Conservation (phyloP, 2,888 invertebrate species). For the Ochlodes sylvanus region DNA sequence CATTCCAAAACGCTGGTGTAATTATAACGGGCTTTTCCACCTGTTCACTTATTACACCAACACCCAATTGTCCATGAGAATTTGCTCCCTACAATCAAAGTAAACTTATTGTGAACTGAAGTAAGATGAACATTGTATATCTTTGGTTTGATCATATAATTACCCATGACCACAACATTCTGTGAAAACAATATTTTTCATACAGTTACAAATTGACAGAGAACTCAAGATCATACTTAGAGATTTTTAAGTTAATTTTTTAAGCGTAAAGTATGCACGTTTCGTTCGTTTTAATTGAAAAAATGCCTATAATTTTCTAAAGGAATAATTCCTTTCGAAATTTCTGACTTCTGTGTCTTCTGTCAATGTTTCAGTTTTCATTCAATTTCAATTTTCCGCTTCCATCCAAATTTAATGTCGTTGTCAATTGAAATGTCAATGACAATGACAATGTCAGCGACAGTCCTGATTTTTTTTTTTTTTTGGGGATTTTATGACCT, state of each 20-base stretch:
- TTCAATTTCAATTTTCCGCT: too few species aligned
- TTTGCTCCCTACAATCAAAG: slow-evolving; percentile 89
- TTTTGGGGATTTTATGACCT: too few species aligned
- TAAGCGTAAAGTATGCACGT: too few species aligned
- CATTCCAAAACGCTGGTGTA: slow-evolving; percentile 68
- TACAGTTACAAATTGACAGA: not conserved
- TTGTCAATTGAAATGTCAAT: too few species aligned
- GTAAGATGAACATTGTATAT: not conserved
- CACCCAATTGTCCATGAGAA: slow-evolving; percentile 92
- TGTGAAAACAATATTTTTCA: slow-evolving; percentile 36
- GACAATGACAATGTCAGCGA: too few species aligned
- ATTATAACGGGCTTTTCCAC: slow-evolving; percentile 84
- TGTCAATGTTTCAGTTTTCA: too few species aligned
- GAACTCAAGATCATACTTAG: not conserved
- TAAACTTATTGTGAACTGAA: slow-evolving; percentile 21
- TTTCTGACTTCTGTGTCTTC: too few species aligned
- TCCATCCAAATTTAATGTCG: too few species aligned
- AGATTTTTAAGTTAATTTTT: not conserved
- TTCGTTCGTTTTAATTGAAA: too few species aligned
- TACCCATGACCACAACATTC: slow-evolving; percentile 70
- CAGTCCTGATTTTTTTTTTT: too few species aligned
- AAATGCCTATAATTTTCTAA: too few species aligned
- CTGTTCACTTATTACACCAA: slow-evolving; percentile 88
- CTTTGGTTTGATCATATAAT: slow-evolving; percentile 7
- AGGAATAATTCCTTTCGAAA: too few species aligned